Conservation (phyloP, 2,113 vertebrate species). For the Peromyscus leucopus region DNA sequence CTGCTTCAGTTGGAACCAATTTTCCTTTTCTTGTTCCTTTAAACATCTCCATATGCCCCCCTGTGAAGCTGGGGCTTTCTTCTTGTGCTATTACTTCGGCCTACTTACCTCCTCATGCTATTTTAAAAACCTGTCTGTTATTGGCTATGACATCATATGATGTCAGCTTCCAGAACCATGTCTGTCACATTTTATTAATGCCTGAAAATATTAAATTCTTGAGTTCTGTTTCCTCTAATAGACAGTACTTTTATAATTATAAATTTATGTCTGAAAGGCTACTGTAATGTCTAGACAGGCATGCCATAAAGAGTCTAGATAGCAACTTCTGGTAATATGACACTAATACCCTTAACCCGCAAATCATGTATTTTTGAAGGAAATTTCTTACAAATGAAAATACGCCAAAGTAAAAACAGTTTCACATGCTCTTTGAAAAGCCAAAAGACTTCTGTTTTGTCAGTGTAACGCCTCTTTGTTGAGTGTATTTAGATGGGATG, state of each 20-base stretch:
- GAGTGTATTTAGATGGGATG: neutral
- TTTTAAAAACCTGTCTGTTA: neutral
- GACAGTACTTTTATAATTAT: neutral
- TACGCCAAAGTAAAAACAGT: neutral
- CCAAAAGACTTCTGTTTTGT: neutral
- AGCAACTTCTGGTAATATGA: neutral
- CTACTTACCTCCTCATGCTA: neutral
- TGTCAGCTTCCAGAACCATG: neutral
- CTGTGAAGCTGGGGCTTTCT: neutral
- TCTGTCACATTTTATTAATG: neutral
- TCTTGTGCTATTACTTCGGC: neutral
- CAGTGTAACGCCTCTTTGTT: neutral
- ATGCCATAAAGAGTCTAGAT: neutral
- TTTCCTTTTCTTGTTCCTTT: neutral
- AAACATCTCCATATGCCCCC: neutral
- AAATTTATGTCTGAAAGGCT: neutral
- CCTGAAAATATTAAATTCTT: conserved; percentile 11
- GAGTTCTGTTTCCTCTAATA: neutral
- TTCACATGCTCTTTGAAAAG: neutral
- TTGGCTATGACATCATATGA: neutral
- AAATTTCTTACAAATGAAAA: conserved; percentile 45
- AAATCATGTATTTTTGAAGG: neutral
- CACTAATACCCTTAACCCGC: neutral
- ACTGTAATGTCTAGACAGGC: neutral
- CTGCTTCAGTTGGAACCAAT: neutral